Evolutionary conservation across 2,888 invertebrate genomes (phyloP), one percentile per base, ranked within the genome.

Genomic region (Urechis unicinctus): DNA sequence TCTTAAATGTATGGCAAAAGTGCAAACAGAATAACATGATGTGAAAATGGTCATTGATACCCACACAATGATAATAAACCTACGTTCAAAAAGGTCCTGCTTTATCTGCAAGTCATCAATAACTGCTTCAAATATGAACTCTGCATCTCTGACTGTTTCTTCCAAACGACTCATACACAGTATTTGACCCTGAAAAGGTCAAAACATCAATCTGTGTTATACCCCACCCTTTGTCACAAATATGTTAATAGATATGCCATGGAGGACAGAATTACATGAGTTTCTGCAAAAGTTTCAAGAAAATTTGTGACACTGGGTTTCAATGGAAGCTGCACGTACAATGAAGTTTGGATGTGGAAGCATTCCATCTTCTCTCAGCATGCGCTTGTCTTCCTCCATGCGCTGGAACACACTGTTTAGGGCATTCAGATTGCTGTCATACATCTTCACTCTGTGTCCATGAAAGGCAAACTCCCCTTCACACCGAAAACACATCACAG

Each of bases 381-480:
- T 62, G 54, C 66, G 63, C 54, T 74, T 76, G 61, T 80, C 80
- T 54, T 76, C 76, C 55, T 78, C 73, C 36, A 80, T 70, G 30
- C 75, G 62, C 41, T 70, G 61, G 57, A 69, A 71, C 2, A 77
- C 74, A 45, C 66, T 69, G 61, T 80, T 72, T 46, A 80, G 61
- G 1, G 68, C 64, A 22, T 67, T 61, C 2, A 70, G 47, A 55
- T 71, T 71, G 43, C 61, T 69, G 61, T 80, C 80, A 64, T 72
- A 76, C 3, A 79, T 67, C 59, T 77, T 76, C 26, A 80, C 79
- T 59, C 75, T 65, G 65, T 80, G 79, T 5, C 80, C 80, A 68
- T 78, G 75, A 58, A 78, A 79, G 3, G 79, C 79, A 57, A 80
- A 64, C 56, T 78, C 78, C 28, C 79, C 80, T 79, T n/a, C 9